phyloP scores from a whole-genome alignment of 2,797 vertebrate genomes.

The Vultur gryphus region DNA sequence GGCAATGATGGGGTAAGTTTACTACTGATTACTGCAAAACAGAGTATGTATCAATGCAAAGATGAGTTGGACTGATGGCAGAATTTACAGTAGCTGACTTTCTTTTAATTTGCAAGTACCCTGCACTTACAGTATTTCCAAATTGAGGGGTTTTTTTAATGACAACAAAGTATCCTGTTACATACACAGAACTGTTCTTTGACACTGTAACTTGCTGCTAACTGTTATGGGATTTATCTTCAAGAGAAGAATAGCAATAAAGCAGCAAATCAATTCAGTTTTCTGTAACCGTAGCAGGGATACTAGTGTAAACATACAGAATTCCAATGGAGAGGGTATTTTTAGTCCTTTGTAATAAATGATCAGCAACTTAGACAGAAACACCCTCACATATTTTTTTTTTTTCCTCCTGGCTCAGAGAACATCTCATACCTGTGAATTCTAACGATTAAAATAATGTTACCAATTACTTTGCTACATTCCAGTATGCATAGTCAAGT shows the following conservation, averaged over 20 bases:
- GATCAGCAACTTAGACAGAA: conserved; percentile 5
- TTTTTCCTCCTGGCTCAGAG: background rate
- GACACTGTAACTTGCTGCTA: background rate
- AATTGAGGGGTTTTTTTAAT: background rate
- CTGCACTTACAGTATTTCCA: background rate
- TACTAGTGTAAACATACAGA: background rate
- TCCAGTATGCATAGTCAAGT: conserved; percentile 70
- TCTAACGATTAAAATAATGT: conserved; percentile 69
- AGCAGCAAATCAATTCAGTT: conserved; percentile 23
- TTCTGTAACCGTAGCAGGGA: background rate
- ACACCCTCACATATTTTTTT: background rate
- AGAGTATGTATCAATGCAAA: background rate
- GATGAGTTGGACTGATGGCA: background rate
- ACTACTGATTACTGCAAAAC: background rate
- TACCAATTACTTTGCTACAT: conserved; percentile 69
- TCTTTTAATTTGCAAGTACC: background rate
- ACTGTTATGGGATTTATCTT: background rate
- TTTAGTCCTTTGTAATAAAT: conserved; percentile 38
- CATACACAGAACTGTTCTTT: background rate
- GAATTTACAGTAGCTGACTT: background rate
- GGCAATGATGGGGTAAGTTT: background rate
- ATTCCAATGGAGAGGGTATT: conserved; percentile 12
- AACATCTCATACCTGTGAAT: conserved; percentile 55
- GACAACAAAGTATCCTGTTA: background rate
- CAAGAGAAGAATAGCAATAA: conserved; percentile 5